Percentiles rank a stretch among this genome's conserved stretches.
phyloP scores from a whole-genome alignment of 2,113 vertebrate species.

The Tetraodon nigroviridis region DNA sequence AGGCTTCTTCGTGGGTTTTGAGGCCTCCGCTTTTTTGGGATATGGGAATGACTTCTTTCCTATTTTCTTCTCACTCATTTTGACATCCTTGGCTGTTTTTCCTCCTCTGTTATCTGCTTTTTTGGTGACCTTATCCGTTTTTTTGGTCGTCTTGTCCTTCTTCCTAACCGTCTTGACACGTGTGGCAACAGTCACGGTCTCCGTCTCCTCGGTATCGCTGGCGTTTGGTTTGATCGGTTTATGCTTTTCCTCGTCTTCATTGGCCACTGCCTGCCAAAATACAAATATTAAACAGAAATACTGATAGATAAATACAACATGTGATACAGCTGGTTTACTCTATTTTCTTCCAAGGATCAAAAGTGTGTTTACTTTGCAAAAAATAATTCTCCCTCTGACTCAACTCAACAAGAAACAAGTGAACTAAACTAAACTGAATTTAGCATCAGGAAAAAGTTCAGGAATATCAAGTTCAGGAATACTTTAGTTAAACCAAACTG shows the following conservation, averaged over 20 bases:
- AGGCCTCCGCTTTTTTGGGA: slow-evolving; percentile 76
- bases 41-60: slow-evolving; percentile 77
- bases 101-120: slow-evolving; percentile 80
- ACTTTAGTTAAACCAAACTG: too few relatives aligned
- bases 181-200: slow-evolving; percentile 51
- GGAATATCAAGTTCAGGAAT: too few relatives aligned
- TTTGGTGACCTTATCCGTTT: slow-evolving; percentile 80
- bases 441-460: too few relatives aligned
- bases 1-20: slow-evolving; percentile 77
- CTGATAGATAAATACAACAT: not conserved
- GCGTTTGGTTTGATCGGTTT: slow-evolving; percentile 69
- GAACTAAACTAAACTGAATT: too few relatives aligned
- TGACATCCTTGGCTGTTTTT: slow-evolving; percentile 78
- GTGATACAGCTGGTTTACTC: not conserved
- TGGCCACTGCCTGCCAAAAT: slow-evolving; percentile 73
- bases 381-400: too few relatives aligned
- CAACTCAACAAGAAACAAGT: too few relatives aligned
- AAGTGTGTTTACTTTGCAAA: not conserved
- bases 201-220: slow-evolving; percentile 71
- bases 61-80: slow-evolving; percentile 77
- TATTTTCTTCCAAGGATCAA: not conserved
- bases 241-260: slow-evolving; percentile 85
- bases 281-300: not conserved
- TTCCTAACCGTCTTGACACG: slow-evolving; percentile 78
- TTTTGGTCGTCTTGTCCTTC: slow-evolving; percentile 90